Evolutionary conservation across 2,888 invertebrate species (phyloP).

Genomic region (Trichacis sp.): DNA sequence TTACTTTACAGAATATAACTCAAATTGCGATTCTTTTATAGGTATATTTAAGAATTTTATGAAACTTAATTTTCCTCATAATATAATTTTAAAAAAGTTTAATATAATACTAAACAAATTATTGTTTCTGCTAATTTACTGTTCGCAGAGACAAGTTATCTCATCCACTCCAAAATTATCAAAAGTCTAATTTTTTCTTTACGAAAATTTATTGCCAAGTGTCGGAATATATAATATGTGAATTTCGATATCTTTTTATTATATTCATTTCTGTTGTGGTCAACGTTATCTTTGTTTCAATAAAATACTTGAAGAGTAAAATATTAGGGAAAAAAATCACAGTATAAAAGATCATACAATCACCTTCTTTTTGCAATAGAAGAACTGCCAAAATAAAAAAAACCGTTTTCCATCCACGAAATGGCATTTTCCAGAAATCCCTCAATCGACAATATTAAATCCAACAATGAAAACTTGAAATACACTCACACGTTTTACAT

Average conservation of each 20-base stretch:
- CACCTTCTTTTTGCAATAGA: constrained; percentile 19
- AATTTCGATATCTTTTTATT: constrained; percentile 43
- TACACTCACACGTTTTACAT: too few species aligned
- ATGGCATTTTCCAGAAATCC: constrained; percentile 3
- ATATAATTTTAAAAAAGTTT: too few species aligned
- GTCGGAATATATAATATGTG: constrained; percentile 38
- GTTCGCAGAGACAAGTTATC: too few species aligned
- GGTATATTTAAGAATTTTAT: too few species aligned
- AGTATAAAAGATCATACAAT: neutral
- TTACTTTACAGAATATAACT: too few species aligned
- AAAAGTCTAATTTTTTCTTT: neutral
- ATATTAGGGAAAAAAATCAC: neutral
- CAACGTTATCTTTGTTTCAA: constrained; percentile 29
- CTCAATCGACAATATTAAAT: too few species aligned
- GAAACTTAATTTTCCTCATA: too few species aligned
- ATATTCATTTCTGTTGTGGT: constrained; percentile 43
- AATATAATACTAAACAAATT: too few species aligned
- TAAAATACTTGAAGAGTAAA: neutral
- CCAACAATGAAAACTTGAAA: too few species aligned
- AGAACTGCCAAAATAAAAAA: constrained; percentile 10
- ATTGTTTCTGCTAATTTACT: too few species aligned
- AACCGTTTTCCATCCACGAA: neutral
- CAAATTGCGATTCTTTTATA: too few species aligned
- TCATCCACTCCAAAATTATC: too few species aligned
- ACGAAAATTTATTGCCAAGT: constrained; percentile 13